These are phyloP conservation scores for Campopleginae sp. DNA, from an alignment of 2,888 invertebrate genomes.

Conservation along the genomic window DNA sequence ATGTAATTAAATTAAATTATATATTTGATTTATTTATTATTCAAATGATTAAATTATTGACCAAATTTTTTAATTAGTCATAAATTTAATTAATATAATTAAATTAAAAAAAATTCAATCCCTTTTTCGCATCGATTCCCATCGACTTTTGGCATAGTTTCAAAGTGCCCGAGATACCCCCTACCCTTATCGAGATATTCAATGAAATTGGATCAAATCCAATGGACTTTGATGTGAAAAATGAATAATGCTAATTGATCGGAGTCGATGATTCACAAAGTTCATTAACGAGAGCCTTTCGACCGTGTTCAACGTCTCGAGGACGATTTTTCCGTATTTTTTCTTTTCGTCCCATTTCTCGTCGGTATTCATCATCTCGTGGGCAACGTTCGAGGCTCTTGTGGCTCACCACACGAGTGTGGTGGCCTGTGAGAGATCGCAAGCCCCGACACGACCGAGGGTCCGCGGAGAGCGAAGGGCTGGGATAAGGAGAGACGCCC, in stretches of 20 bases:
- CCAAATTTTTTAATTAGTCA: too few relatives aligned
- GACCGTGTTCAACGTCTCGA: background rate
- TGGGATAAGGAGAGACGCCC: constrained; percentile 14
- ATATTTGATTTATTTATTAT: too few relatives aligned
- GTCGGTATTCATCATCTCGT: background rate
- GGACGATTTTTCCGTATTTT: background rate
- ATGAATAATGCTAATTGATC: background rate
- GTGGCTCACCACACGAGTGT: constrained; percentile 11
- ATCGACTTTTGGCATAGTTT: background rate
- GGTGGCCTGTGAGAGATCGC: constrained; percentile 29
- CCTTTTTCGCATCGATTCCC: background rate
- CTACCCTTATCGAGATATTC: background rate
- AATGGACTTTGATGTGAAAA: background rate
- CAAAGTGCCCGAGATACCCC: background rate
- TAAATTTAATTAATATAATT: background rate
- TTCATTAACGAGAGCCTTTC: background rate
- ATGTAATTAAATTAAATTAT: too few relatives aligned
- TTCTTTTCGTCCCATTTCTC: background rate
- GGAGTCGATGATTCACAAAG: background rate
- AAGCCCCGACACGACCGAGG: constrained; percentile 8
- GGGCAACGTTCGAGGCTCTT: background rate
- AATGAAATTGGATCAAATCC: background rate
- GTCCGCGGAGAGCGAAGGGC: background rate
- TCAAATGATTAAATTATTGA: too few relatives aligned
- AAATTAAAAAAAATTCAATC: background rate